phyloP scores from a whole-genome alignment of 23 tunicate species.

The Halocynthia roretzi region DNA sequence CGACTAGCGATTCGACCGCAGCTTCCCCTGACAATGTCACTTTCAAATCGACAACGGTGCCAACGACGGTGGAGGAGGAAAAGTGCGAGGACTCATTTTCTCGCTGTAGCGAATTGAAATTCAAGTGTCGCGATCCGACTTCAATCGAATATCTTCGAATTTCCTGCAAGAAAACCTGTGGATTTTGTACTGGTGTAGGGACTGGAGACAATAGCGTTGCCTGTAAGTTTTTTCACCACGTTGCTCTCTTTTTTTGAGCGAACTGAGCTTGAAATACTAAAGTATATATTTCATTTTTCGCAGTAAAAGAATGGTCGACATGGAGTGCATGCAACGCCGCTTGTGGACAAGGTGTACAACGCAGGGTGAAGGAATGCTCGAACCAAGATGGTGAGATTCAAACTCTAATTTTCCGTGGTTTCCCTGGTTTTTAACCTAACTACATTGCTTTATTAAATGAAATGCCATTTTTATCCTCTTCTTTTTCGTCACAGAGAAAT shows the following conservation, averaged over 20 bases:
- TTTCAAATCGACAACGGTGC: neutral
- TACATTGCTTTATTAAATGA: too few species aligned
- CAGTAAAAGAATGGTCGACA: constrained; percentile 16
- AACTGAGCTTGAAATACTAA: neutral
- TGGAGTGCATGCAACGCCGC: constrained; percentile 14
- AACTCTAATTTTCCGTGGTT: too few species aligned
- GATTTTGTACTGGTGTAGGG: constrained; percentile 29
- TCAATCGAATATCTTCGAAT: constrained; percentile 18
- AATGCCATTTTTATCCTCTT: too few species aligned
- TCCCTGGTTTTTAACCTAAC: too few species aligned
- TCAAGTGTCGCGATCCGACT: constrained; percentile 28
- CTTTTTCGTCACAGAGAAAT: neutral
- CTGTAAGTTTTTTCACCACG: neutral
- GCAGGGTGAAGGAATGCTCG: constrained; percentile 1
- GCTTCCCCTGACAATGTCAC: too few species aligned
- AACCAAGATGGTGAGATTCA: neutral
- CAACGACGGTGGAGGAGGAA: neutral
- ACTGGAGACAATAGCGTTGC: constrained; percentile 6
- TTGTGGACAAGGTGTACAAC: constrained; percentile 25
- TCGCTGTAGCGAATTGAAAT: constrained; percentile 27
- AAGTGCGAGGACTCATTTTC: constrained; percentile 58
- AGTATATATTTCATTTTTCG: neutral
- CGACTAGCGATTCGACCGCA: too few species aligned
- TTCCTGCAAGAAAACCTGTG: constrained; percentile 66
- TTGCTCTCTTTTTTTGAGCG: neutral